Conservation (phyloP, 1,140 invertebrate genomes). For the Ephestia elutella region DNA sequence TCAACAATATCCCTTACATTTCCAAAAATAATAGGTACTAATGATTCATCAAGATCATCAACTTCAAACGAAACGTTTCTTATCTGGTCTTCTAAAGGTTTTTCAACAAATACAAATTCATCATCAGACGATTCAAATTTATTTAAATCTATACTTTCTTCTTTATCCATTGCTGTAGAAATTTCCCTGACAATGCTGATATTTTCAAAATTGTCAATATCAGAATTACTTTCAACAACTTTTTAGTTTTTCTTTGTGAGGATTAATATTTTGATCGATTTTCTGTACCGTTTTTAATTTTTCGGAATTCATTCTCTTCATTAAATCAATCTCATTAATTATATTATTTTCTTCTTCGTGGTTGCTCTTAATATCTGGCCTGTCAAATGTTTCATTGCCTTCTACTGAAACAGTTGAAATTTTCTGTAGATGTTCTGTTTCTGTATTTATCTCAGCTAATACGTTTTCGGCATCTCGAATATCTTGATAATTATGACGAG, state of each 20-base stretch:
- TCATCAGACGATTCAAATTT: background rate
- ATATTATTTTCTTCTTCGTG: no score
- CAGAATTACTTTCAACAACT: background rate
- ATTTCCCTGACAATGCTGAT: no score
- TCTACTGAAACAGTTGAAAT: background rate
- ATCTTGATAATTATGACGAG: slow-evolving; percentile 28
- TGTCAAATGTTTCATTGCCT: background rate
- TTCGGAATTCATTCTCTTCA: background rate
- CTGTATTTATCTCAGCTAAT: slow-evolving; percentile 12
- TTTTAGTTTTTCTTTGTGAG: background rate
- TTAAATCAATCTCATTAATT: background rate
- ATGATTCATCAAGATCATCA: slow-evolving; percentile 28
- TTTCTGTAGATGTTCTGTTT: background rate
- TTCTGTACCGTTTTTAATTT: background rate
- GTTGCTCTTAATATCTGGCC: background rate
- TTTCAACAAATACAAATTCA: background rate
- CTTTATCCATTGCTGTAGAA: background rate
- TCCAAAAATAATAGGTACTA: slow-evolving; percentile 24
- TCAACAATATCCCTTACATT: background rate
- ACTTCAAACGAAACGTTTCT: slow-evolving; percentile 25
- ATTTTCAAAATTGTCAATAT: no score
- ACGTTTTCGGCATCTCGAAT: slow-evolving; percentile 30
- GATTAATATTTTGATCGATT: background rate
- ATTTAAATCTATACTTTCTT: background rate
- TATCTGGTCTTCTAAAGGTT: background rate